Conservation (phyloP, 2,888 invertebrate genomes). For the Agonopterix alstromeriana region DNA sequence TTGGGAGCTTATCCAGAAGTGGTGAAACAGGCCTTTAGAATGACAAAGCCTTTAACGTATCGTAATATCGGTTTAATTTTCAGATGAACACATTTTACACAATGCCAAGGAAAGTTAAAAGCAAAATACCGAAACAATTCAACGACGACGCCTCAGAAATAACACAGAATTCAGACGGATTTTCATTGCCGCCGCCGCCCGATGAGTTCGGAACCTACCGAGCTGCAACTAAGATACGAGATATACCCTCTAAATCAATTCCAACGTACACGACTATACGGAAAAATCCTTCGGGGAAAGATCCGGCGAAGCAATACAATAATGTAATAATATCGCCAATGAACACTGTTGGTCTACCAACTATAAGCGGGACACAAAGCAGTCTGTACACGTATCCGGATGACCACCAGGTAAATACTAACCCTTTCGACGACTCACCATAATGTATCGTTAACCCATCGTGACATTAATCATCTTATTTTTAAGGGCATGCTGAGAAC, state of each 20-base stretch:
- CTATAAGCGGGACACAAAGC: constrained; percentile 41
- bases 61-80: constrained; percentile 15
- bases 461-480: constrained; percentile 27
- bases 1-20: no score
- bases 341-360: constrained; percentile 62
- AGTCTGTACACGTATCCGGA: constrained; percentile 60
- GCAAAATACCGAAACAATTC: constrained; percentile 50
- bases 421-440: constrained; percentile 52
- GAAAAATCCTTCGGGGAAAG: constrained; percentile 46
- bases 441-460: neutral
- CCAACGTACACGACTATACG: constrained; percentile 54
- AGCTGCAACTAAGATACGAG: constrained; percentile 53
- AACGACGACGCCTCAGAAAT: constrained; percentile 63
- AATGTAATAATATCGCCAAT: constrained; percentile 46
- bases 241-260: constrained; percentile 48
- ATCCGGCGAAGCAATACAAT: constrained; percentile 37
- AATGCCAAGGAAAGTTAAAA: constrained; percentile 62
- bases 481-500: constrained; percentile 38
- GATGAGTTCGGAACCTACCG: constrained; percentile 64
- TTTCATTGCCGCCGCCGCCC: constrained; percentile 65
- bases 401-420: constrained; percentile 56
- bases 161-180: constrained; percentile 62
- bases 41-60: no score
- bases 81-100: constrained; percentile 70
- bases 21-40: no score